Base-by-base conservation (phyloP, 2,888 invertebrate genomes). In the Agonopterix arenella region DNA sequence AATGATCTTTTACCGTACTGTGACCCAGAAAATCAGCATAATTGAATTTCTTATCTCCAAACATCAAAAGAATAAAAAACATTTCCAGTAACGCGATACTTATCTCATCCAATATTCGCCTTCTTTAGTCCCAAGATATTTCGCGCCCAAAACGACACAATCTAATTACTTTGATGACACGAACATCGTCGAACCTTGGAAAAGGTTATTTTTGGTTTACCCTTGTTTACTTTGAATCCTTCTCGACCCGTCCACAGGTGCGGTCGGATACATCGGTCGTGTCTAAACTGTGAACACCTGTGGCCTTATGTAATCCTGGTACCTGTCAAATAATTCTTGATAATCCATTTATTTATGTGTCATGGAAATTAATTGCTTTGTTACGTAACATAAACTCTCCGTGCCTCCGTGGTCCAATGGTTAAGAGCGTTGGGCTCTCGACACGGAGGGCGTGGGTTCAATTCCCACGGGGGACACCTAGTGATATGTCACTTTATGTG, bases 91-190 rank as follows among this genome's bases (percentile, higher is more conserved):
- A 28, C 5, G 28, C 28, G 28, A 28, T 28, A 28, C 28, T 28
- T 7, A 28, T 28, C 28, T 44, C 11, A 45, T 10, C 5, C 11
- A 18, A 8, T 13, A 13, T 11, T 44, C 8, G 16, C 28, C 18
- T 44, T 8, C 44, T 18, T 9, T 16, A 44, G 28, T 44, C 28
- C 10, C 28, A 43, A 43, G 11, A 40, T 40, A n/a, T 11, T 11
- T 11, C 11, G 10, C 11, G 11, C 40, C 10, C n/a, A 40, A 40
- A 40, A 11, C 40, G 52, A 51, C 47, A 58, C 65, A 61, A 61
- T 62, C 60, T 64, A 66, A 68, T 66, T 61, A 60, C 57, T 59
- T 56, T 55, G 62, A 62, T 60, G 66, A 66, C 66, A 57, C 56
- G 59, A 40, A n/a, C 40, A 56, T 60, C 51, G 47, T 57, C 56